A percentile compares a stretch with the other conserved stretches of the same genome.
Conservation (phyloP, 2,888 invertebrate species). For the Chironomus tentans region DNA sequence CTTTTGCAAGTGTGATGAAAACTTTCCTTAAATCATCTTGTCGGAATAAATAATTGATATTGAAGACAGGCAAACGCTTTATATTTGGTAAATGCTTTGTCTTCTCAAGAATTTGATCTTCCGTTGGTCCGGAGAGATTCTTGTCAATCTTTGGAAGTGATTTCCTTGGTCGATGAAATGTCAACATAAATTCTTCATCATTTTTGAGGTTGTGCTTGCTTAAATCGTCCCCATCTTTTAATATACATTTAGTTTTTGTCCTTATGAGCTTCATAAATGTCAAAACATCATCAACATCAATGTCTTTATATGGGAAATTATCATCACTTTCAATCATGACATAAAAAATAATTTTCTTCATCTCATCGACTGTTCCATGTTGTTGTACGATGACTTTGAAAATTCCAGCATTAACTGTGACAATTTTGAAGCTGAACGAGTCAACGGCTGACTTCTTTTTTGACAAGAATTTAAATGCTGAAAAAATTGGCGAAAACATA, state of each 20-base stretch:
- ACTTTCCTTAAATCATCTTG: slow-evolving; percentile 59
- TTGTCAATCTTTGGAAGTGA: too few relatives aligned
- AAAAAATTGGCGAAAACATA: too few relatives aligned
- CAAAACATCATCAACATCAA: not conserved
- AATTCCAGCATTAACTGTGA: too few relatives aligned
- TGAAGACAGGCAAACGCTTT: not conserved
- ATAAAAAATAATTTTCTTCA: too few relatives aligned
- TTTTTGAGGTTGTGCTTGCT: not conserved
- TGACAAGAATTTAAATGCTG: too few relatives aligned
- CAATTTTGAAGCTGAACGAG: too few relatives aligned
- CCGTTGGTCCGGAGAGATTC: not conserved
- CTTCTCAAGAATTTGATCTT: not conserved
- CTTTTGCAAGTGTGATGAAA: slow-evolving; percentile 54
- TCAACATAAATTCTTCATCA: slow-evolving; percentile 4
- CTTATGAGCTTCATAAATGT: not conserved
- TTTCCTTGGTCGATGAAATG: too few relatives aligned
- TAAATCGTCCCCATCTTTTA: not conserved
- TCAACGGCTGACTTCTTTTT: too few relatives aligned
- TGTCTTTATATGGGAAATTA: too few relatives aligned
- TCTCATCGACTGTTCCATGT: too few relatives aligned
- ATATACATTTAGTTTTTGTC: not conserved
- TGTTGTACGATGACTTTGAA: too few relatives aligned
- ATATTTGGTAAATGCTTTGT: not conserved
- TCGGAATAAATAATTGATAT: not conserved
- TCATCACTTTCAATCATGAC: too few relatives aligned